Evolutionary conservation across 2,888 invertebrate genomes (phyloP).

Genomic region (Pyrochroa serraticornis): DNA sequence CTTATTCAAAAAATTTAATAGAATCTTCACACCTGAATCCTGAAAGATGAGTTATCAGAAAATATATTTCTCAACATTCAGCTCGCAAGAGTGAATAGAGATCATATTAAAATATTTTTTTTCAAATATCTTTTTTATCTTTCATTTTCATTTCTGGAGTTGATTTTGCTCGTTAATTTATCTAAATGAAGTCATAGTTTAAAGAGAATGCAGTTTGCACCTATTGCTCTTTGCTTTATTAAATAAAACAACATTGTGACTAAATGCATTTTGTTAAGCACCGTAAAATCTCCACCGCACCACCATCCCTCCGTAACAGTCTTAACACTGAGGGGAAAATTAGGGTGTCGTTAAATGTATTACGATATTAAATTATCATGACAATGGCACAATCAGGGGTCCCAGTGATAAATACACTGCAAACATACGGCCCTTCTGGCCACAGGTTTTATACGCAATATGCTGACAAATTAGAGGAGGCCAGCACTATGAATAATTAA

Average conservation of each 20-base stretch:
- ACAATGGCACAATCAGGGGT: slow-evolving; percentile 59
- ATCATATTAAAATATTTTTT: no score
- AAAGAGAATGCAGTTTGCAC: no score
- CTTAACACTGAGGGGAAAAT: slow-evolving; percentile 48
- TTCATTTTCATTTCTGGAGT: no score
- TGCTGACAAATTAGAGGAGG: slow-evolving; percentile 55
- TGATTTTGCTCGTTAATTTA: no score
- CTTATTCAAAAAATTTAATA: no score
- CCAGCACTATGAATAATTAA: slow-evolving; percentile 53
- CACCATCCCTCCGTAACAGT: slow-evolving; percentile 13
- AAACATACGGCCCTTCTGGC: slow-evolving; percentile 60
- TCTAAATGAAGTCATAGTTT: no score
- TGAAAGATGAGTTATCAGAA: no score
- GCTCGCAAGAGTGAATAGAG: no score
- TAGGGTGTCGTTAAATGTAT: slow-evolving; percentile 61
- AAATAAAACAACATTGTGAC: slow-evolving; percentile 16
- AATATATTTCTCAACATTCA: no score
- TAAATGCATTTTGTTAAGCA: slow-evolving; percentile 9
- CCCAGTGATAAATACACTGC: slow-evolving; percentile 58
- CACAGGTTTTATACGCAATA: slow-evolving; percentile 60
- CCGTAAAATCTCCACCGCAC: slow-evolving; percentile 25
- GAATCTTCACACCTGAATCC: no score
- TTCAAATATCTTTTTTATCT: no score
- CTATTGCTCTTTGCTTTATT: slow-evolving; percentile 4
- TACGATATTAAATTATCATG: slow-evolving; percentile 62